Percentiles rank a stretch among this genome's conserved stretches.
Conservation (phyloP, 2,113 vertebrate genomes). For the Piprites chloris region DNA sequence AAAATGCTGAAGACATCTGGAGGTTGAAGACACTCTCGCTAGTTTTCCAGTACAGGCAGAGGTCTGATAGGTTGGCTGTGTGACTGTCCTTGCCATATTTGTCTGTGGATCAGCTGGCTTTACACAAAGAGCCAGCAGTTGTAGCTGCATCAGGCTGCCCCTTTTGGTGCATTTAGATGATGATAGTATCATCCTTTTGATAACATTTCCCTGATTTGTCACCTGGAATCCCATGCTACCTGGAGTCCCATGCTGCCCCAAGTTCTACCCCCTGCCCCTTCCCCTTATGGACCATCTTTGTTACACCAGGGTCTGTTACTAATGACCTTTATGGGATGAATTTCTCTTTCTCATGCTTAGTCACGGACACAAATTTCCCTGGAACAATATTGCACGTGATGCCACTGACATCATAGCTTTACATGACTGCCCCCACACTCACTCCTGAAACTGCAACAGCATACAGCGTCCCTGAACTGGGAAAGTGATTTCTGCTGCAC, state of each 20-base stretch:
- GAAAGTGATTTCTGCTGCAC: not conserved
- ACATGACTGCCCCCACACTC: not conserved
- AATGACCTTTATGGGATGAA: not conserved
- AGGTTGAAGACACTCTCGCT: not conserved
- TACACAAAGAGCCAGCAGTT: not conserved
- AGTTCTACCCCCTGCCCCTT: not conserved
- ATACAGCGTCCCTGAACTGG: not conserved
- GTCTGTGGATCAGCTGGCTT: not conserved
- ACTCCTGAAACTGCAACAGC: not conserved
- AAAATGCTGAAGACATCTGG: not conserved
- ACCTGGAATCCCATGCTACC: not conserved
- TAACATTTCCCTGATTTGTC: not conserved
- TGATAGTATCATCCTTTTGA: not conserved
- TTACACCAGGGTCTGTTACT: not conserved
- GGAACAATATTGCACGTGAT: not conserved
- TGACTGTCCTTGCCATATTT: not conserved
- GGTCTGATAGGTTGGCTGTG: not conserved
- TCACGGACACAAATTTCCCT: not conserved
- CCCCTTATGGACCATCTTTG: not conserved
- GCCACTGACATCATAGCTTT: not conserved
- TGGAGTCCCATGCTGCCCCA: not conserved
- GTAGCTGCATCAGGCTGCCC: not conserved
- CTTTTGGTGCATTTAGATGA: not conserved
- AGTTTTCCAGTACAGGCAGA: not conserved
- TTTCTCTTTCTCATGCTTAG: not conserved